Percentiles rank a stretch among this genome's conserved stretches.
Conservation (phyloP, 1,140 invertebrate species). For the Calephelis virginiensis region DNA sequence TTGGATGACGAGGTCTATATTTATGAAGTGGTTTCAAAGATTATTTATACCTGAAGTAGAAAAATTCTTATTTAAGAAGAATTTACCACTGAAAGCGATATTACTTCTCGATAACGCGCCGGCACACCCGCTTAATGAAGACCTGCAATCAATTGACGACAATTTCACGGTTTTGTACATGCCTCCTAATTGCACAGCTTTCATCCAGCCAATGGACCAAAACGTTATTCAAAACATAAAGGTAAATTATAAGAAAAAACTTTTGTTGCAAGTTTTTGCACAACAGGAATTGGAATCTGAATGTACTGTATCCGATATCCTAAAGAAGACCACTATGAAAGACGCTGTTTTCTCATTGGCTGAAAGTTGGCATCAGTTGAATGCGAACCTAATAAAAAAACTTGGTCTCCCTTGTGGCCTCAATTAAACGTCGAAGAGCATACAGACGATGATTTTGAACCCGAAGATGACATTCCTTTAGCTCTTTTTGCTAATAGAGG, state of each 20-base stretch:
- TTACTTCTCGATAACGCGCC: slow-evolving; percentile 42
- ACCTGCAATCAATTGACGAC: no score
- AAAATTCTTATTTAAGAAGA: slow-evolving; percentile 36
- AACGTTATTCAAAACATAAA: slow-evolving; percentile 44
- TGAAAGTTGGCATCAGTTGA: slow-evolving; percentile 18
- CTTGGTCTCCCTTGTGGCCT: slow-evolving; percentile 19
- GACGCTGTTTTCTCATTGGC: slow-evolving; percentile 19
- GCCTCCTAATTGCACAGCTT: slow-evolving; percentile 13
- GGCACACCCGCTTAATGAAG: slow-evolving; percentile 26
- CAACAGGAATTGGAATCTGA: slow-evolving; percentile 23
- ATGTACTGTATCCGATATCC: slow-evolving; percentile 13
- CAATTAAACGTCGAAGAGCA: slow-evolving; percentile 16
- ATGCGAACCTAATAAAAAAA: slow-evolving; percentile 18
- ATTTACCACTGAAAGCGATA: slow-evolving; percentile 35
- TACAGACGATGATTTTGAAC: slow-evolving; percentile 16
- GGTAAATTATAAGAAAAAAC: slow-evolving; percentile 34
- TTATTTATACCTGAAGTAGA: slow-evolving; percentile 52
- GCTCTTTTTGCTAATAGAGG: slow-evolving; percentile 5
- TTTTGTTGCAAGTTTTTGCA: slow-evolving; percentile 36
- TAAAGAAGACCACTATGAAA: slow-evolving; percentile 17
- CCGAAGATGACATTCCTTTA: slow-evolving; percentile 19
- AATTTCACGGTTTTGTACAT: no score
- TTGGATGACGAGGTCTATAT: slow-evolving; percentile 32
- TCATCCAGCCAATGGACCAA: slow-evolving; percentile 74
- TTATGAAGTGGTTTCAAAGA: slow-evolving; percentile 54